Evolutionary conservation across 1,140 invertebrate genomes (phyloP).

Genomic region (Adoxophyes honmai): DNA sequence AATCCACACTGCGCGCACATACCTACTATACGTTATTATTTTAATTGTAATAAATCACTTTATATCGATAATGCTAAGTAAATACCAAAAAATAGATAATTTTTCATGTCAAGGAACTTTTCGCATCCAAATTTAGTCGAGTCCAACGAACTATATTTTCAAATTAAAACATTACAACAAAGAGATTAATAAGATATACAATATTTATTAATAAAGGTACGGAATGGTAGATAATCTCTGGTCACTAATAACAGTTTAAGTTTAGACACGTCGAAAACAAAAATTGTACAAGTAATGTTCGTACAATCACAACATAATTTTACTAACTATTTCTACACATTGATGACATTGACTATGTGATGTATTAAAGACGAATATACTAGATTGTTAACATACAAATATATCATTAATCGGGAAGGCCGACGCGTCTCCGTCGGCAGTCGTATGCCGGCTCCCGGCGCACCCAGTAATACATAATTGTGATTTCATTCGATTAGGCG

Average conservation of each 20-base stretch:
- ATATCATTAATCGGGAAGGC: background rate
- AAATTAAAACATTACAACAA: constrained; percentile 14
- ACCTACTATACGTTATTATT: constrained; percentile 8
- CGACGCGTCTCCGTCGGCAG: background rate
- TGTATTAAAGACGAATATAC: constrained; percentile 10
- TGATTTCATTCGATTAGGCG: background rate
- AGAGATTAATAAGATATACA: constrained; percentile 16
- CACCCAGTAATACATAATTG: background rate
- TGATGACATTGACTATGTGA: constrained; percentile 15
- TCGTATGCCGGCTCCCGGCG: background rate
- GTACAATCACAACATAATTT: constrained; percentile 16
- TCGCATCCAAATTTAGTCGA: constrained; percentile 8
- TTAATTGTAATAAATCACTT: constrained; percentile 27
- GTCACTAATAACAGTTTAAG: constrained; percentile 14
- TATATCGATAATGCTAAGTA: constrained; percentile 12
- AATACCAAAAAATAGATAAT: constrained; percentile 14
- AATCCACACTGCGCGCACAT: constrained; percentile 33
- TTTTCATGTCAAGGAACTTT: constrained; percentile 12
- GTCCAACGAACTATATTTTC: constrained; percentile 8
- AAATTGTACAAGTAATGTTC: constrained; percentile 2
- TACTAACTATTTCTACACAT: constrained; percentile 14
- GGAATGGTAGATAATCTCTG: constrained; percentile 37
- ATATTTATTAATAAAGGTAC: constrained; percentile 20
- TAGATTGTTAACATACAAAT: constrained; percentile 14
- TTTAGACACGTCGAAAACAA: constrained; percentile 15